Conservation (phyloP, 2,113 vertebrate species). For the Porphyrio hochstetteri region DNA sequence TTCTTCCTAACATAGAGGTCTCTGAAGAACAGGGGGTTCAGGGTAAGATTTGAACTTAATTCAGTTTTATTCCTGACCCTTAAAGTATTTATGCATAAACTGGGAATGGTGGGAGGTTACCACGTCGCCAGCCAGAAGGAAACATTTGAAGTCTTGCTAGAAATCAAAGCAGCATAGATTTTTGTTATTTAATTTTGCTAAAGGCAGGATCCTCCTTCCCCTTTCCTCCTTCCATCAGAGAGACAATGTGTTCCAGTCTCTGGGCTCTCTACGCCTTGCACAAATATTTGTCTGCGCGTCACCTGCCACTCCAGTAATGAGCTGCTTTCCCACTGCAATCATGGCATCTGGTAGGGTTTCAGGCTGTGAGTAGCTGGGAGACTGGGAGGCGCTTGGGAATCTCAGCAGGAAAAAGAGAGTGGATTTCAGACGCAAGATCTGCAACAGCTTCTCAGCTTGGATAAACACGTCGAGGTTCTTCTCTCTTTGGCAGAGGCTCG, state of each 20-base stretch:
- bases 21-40: not conserved
- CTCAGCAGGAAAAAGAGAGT: not conserved
- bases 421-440: not conserved
- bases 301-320: conserved; percentile 38
- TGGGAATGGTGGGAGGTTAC: not conserved
- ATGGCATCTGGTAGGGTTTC: conserved; percentile 25
- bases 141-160: not conserved
- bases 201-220: not conserved
- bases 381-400: conserved; percentile 53
- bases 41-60: not conserved
- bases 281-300: conserved; percentile 57
- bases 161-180: not conserved
- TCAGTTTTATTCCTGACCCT: not conserved
- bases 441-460: not conserved
- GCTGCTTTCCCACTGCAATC: conserved; percentile 15
- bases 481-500: not conserved
- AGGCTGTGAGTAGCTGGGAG: conserved; percentile 9
- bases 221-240: not conserved
- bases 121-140: not conserved
- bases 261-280: conserved; percentile 21
- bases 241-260: not conserved
- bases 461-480: not conserved
- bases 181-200: not conserved
- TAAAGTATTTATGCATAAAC: not conserved
- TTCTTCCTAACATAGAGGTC: not conserved